Conservation (phyloP, 2,797 vertebrate genomes). For the Carcharodon carcharias region DNA sequence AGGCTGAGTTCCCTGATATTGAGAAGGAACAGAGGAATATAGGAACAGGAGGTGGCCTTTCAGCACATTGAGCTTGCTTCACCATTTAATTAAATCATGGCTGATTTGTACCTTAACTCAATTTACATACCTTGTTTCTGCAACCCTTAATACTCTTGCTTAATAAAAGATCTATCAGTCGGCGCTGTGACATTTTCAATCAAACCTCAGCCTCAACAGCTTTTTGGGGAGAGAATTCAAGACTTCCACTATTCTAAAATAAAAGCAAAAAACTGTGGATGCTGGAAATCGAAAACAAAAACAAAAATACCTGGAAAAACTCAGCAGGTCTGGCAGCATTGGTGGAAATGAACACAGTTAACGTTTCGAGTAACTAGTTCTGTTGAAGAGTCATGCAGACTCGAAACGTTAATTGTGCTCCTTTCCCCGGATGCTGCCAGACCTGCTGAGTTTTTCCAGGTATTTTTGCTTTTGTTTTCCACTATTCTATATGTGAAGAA, state of each 20-base stretch:
- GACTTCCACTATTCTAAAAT: neutral
- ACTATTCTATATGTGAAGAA: neutral
- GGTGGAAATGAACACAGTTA: too few species aligned
- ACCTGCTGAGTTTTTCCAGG: too few species aligned
- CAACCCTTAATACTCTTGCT: neutral
- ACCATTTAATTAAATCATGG: neutral
- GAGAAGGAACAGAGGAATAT: neutral
- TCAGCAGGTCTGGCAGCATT: too few species aligned
- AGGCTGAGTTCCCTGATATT: neutral
- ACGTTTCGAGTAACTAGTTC: too few species aligned
- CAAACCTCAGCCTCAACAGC: neutral
- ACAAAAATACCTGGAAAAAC: too few species aligned
- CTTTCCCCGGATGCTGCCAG: too few species aligned
- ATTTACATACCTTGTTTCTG: neutral
- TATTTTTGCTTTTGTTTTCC: too few species aligned
- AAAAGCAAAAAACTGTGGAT: too few species aligned
- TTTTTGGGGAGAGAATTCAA: too few species aligned
- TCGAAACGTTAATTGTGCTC: too few species aligned
- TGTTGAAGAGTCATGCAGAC: too few species aligned
- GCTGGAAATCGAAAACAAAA: too few species aligned
- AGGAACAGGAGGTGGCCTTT: neutral
- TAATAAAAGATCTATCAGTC: neutral
- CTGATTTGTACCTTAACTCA: neutral
- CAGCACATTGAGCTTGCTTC: neutral
- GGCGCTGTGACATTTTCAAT: neutral